A percentile compares a stretch with the other conserved stretches of the same genome.
phyloP scores from a whole-genome alignment of 2,888 invertebrate genomes.

The Apamea crenata region DNA sequence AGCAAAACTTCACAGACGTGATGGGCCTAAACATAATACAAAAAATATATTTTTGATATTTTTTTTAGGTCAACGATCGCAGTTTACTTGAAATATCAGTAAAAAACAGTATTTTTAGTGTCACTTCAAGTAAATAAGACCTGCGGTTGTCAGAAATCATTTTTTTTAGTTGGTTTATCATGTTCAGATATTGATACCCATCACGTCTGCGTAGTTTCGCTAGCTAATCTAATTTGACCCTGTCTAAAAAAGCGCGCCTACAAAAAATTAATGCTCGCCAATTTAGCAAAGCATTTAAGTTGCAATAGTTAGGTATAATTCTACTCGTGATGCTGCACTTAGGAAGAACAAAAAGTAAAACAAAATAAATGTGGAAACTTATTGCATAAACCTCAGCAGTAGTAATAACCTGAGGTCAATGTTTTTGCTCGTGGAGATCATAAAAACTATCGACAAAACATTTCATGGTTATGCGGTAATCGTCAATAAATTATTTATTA shows the following conservation, averaged over 20 bases:
- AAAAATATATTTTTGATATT: too few relatives aligned
- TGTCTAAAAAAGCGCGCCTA: not conserved
- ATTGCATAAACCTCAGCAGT: conserved; percentile 32
- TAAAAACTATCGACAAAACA: conserved; percentile 52
- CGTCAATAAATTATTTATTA: conserved; percentile 48
- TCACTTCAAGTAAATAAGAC: too few relatives aligned
- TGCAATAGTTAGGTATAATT: not conserved
- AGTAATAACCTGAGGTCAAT: conserved; percentile 36
- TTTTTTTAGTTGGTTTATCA: too few relatives aligned
- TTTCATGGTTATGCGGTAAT: conserved; percentile 55
- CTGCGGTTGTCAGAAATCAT: too few relatives aligned
- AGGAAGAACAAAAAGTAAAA: conserved; percentile 5
- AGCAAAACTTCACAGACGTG: too few relatives aligned
- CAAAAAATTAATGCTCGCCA: not conserved
- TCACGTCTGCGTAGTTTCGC: not conserved
- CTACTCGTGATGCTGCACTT: conserved; percentile 16
- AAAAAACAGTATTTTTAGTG: too few relatives aligned
- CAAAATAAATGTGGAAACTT: conserved; percentile 14
- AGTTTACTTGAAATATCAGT: too few relatives aligned
- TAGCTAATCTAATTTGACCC: not conserved
- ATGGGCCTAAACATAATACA: too few relatives aligned
- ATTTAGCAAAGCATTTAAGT: not conserved
- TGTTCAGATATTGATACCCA: too few relatives aligned
- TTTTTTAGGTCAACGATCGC: too few relatives aligned
- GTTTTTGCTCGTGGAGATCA: conserved; percentile 38